Evolutionary conservation across 2,888 invertebrate species (phyloP).

Genomic region (Cyclophora punctaria): DNA sequence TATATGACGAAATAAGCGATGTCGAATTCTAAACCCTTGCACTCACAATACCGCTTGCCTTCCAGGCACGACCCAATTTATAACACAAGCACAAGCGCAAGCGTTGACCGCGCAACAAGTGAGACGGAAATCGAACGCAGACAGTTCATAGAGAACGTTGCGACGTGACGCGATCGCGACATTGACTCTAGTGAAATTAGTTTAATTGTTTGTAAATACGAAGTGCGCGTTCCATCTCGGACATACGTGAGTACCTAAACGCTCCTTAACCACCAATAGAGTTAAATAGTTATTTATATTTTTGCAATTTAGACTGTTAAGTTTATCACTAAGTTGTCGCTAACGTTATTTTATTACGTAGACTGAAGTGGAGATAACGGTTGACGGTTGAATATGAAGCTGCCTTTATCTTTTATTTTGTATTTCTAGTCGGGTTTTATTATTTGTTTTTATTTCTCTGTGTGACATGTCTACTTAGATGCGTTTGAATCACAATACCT

Average conservation of each 20-base stretch:
- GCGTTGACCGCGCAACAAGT: slow-evolving; percentile 60
- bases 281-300: slow-evolving; percentile 18
- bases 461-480: too few relatives aligned
- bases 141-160: slow-evolving; percentile 63
- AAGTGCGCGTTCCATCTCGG: slow-evolving; percentile 33
- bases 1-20: too few relatives aligned
- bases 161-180: slow-evolving; percentile 31
- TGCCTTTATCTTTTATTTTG: too few relatives aligned
- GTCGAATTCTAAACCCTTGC: too few relatives aligned
- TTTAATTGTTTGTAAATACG: slow-evolving; percentile 14
- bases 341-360: neutral
- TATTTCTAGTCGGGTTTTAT: too few relatives aligned
- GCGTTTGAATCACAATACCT: too few relatives aligned
- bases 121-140: slow-evolving; percentile 68
- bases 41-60: slow-evolving; percentile 5
- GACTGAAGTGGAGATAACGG: too few relatives aligned
- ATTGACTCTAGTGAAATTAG: slow-evolving; percentile 19
- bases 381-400: too few relatives aligned
- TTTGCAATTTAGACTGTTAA: slow-evolving; percentile 24
- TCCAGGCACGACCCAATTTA: slow-evolving; percentile 61
- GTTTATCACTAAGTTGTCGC: slow-evolving; percentile 14
- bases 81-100: slow-evolving; percentile 60
- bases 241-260: slow-evolving; percentile 30
- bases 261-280: slow-evolving; percentile 22
- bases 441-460: too few relatives aligned